Evolutionary conservation across 2,113 vertebrate species (phyloP), one percentile per base, ranked within the genome.

Genomic region (Miniopterus natalensis): DNA sequence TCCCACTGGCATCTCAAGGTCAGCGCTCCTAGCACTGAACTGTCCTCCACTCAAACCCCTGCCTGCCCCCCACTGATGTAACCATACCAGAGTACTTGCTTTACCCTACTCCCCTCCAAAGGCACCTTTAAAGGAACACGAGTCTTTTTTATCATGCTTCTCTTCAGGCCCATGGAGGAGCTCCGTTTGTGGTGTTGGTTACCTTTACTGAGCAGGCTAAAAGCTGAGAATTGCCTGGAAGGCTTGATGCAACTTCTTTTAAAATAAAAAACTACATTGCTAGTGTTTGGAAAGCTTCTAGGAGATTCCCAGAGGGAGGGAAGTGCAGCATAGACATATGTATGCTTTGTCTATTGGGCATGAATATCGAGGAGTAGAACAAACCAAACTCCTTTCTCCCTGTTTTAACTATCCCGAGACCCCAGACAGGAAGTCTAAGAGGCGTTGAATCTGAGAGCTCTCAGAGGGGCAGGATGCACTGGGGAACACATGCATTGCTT

Each of bases 401-500:
- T 68, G 11, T 47, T 75, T 75, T 85, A 73, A 94, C 88, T 78
- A 73, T 40, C 71, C 59, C 63, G 42, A 84, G 81, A 81, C 36
- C 47, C 31, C 31, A 73, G 78, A 51, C 17, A 81, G 85, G 49
- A 92, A 66, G 78, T 8, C 75, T 49, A 88, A 49, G 31, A 57
- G 71, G 81, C 21, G 42, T 21, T 47, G 5, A 40, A 31, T 47
- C 81, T 3, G 17, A 53, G 45, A 71, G 36, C 70, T 45, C 80
- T 77, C 70, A 71, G 55, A 83, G 45, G n/a, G 12, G 3, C 59
- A 85, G 55, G 55, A 42, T 29, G 55, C 81, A 5, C 55, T 81
- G 63, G 88, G 17, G 25, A 59, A 59, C 18, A 0, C 2, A 8
- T 59, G 21, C 14, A 0, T 83, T 40, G 7, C 55, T 81, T 27